phyloP scores from a whole-genome alignment of 2,797 vertebrate genomes.

The Nannoperca obscura region DNA sequence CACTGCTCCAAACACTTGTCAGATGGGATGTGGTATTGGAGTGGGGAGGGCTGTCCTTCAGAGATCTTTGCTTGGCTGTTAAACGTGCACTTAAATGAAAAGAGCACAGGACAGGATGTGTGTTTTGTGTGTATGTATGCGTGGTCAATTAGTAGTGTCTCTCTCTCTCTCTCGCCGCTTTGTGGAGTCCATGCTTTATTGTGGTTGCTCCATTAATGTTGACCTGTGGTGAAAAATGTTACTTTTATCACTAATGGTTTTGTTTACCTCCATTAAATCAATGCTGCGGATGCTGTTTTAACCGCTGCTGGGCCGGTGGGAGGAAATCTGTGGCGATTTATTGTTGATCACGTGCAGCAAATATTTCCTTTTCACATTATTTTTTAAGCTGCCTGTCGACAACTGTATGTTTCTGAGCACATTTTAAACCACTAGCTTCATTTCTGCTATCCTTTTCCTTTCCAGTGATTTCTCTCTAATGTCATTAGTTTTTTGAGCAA shows the following conservation, averaged over 20 bases:
- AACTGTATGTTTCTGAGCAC: neutral
- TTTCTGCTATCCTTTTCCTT: neutral
- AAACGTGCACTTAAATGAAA: constrained; percentile 14
- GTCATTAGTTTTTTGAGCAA: neutral
- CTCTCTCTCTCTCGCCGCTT: constrained; percentile 25
- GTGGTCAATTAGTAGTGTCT: neutral
- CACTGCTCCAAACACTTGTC: neutral
- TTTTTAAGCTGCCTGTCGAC: neutral
- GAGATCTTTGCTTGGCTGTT: constrained; percentile 20
- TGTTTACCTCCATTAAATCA: constrained; percentile 69
- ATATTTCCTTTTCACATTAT: constrained; percentile 26
- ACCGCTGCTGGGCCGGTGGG: neutral
- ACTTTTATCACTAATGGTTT: constrained; percentile 67
- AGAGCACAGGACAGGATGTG: neutral
- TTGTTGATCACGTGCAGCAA: neutral
- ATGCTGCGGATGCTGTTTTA: constrained; percentile 25
- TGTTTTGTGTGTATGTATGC: constrained; percentile 8
- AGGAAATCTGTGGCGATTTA: constrained; percentile 16
- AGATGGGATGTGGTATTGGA: neutral
- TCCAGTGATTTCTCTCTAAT: neutral
- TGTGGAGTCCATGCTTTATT: constrained; percentile 45
- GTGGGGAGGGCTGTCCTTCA: constrained; percentile 12
- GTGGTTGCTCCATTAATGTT: constrained; percentile 63
- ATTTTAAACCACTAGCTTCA: neutral
- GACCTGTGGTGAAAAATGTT: constrained; percentile 49